phyloP scores from a whole-genome alignment of 2,797 vertebrate species.

The Amblyopsis hoosieri region DNA sequence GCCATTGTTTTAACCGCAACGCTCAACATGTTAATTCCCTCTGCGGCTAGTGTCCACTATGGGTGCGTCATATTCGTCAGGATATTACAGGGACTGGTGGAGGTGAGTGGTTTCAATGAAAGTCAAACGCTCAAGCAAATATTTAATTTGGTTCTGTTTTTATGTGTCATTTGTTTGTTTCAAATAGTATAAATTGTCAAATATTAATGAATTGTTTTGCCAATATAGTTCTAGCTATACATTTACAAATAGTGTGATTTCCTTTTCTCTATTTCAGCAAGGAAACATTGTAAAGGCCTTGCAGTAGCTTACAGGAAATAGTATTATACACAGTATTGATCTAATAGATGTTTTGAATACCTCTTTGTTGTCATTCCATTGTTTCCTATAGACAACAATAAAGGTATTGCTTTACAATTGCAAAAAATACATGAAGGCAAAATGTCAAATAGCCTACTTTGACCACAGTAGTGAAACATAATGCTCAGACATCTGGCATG shows the following conservation, averaged over 20 bases:
- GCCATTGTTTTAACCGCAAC: conserved; percentile 93
- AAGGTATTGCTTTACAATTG: conserved; percentile 14
- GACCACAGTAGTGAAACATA: conserved; percentile 27
- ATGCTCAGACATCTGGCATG: conserved; percentile 7
- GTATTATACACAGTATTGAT: conserved; percentile 48
- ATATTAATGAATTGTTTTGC: too few species aligned
- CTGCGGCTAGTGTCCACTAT: conserved; percentile 91
- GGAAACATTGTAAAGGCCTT: too few species aligned
- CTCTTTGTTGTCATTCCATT: conserved; percentile 5
- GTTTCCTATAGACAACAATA: conserved; percentile 33
- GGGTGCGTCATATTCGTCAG: conserved; percentile 96
- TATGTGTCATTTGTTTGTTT: too few species aligned
- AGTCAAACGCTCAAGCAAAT: too few species aligned
- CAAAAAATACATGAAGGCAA: conserved; percentile 20
- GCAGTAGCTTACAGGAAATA: too few species aligned
- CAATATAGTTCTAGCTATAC: too few species aligned
- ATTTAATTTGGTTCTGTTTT: too few species aligned
- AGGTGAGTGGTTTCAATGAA: conserved; percentile 77
- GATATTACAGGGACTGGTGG: conserved; percentile 95
- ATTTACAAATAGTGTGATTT: too few species aligned
- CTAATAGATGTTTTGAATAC: conserved; percentile 31
- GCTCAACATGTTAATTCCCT: conserved; percentile 96
- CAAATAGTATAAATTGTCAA: too few species aligned
- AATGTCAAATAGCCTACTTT: neutral
- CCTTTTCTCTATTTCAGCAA: too few species aligned